phyloP scores from a whole-genome alignment of 2,113 vertebrate genomes.

The Xenopus tropicalis region UCB_Xtro_10.0 CM004445.2:8459501-8460000 shows the following conservation, averaged over 20 bases:
- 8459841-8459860: not conserved
- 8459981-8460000: not conserved
- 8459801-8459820: slow-evolving; percentile 82
- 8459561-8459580: slow-evolving; percentile 84
- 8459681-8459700: slow-evolving; percentile 80
- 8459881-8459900: not conserved
- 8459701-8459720: slow-evolving; percentile 65
- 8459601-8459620: slow-evolving; percentile 97
- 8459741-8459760: slow-evolving; percentile 81
- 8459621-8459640: slow-evolving; percentile 91
- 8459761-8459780: slow-evolving; percentile 90
- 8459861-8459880: not conserved
- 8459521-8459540: slow-evolving; percentile 87
- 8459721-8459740: slow-evolving; percentile 82
- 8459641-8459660: slow-evolving; percentile 92
- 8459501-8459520: slow-evolving; percentile 73
- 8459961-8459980: not conserved
- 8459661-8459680: slow-evolving; percentile 92
- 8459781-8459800: slow-evolving; percentile 83
- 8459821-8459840: too few relatives aligned
- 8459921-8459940: not conserved
- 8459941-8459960: not conserved
- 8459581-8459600: slow-evolving; percentile 88
- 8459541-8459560: slow-evolving; percentile 87
- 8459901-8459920: not conserved